Evolutionary conservation across 2,888 invertebrate genomes (phyloP).

Genomic region (Aphodius sticticus): DNA sequence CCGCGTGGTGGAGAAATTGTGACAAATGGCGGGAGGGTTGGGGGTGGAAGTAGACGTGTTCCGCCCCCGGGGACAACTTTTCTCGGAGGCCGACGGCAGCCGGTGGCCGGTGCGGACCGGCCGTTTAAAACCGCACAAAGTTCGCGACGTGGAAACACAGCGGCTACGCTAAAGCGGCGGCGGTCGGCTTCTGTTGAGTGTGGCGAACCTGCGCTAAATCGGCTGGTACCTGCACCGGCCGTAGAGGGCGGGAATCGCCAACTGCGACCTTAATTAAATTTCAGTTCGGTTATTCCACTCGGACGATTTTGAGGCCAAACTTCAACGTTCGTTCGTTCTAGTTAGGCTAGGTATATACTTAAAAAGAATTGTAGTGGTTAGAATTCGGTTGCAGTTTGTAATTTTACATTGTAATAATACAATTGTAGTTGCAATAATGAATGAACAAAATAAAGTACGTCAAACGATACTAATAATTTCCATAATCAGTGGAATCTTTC

Average conservation of each 20-base stretch:
- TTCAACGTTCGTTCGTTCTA: neutral
- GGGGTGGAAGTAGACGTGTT: slow-evolving; percentile 19
- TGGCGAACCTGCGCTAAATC: slow-evolving; percentile 4
- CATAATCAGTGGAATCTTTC: too few species aligned
- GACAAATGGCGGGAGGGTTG: slow-evolving; percentile 48
- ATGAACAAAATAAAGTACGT: too few species aligned
- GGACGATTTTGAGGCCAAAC: neutral
- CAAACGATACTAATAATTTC: too few species aligned
- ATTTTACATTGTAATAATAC: too few species aligned
- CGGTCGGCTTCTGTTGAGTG: neutral
- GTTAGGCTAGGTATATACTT: too few species aligned
- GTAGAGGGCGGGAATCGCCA: neutral
- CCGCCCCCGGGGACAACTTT: slow-evolving; percentile 42
- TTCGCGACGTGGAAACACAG: slow-evolving; percentile 34
- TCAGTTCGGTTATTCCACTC: neutral
- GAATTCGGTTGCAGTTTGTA: too few species aligned
- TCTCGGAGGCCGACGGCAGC: slow-evolving; percentile 45
- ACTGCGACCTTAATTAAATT: slow-evolving; percentile 4
- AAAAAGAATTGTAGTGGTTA: too few species aligned
- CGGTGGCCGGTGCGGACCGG: slow-evolving; percentile 41
- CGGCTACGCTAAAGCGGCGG: neutral
- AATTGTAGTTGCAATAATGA: too few species aligned
- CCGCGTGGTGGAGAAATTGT: slow-evolving; percentile 50
- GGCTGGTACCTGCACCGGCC: neutral
- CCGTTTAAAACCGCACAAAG: slow-evolving; percentile 51